These are phyloP conservation scores for Papilio xuthus DNA, from an alignment of 1,140 invertebrate genomes.

Conservation along the genomic window DNA sequence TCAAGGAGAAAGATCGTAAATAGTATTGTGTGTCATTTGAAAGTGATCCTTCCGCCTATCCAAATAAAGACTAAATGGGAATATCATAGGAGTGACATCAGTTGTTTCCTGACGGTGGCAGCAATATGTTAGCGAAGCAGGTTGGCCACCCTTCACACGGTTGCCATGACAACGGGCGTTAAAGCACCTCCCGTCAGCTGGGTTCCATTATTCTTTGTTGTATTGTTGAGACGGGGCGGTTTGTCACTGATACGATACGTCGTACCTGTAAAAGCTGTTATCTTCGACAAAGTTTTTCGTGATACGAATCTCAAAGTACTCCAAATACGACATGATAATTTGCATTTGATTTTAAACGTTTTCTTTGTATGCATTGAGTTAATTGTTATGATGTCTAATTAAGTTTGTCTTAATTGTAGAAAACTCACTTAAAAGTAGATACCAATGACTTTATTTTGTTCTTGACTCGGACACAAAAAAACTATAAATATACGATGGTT, in stretches of 20 bases:
- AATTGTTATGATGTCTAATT: constrained; percentile 19
- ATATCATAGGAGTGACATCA: constrained; percentile 49
- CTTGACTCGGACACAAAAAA: constrained; percentile 45
- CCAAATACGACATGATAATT: constrained; percentile 1
- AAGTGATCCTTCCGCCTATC: constrained; percentile 58
- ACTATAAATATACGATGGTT: constrained; percentile 53
- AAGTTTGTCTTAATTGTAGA: constrained; percentile 52
- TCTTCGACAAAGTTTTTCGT: constrained; percentile 32
- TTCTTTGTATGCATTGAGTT: background rate
- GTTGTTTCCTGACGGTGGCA: constrained; percentile 62
- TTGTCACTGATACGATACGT: constrained; percentile 49
- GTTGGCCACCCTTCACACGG: constrained; percentile 77
- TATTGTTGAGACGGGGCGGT: constrained; percentile 68
- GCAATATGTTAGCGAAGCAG: constrained; percentile 73
- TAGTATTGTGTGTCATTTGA: constrained; percentile 52
- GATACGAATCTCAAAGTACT: constrained; percentile 4
- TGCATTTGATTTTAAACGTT: background rate
- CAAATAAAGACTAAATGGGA: constrained; percentile 65
- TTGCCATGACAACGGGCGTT: constrained; percentile 73
- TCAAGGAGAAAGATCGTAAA: constrained; percentile 67
- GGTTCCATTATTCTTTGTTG: constrained; percentile 74
- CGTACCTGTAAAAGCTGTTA: constrained; percentile 56
- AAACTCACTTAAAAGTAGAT: constrained; percentile 40
- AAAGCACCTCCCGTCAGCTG: constrained; percentile 80
- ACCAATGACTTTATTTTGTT: background rate